Conservation (phyloP, 2,797 vertebrate species). For the Enteromius mattozi region DNA sequence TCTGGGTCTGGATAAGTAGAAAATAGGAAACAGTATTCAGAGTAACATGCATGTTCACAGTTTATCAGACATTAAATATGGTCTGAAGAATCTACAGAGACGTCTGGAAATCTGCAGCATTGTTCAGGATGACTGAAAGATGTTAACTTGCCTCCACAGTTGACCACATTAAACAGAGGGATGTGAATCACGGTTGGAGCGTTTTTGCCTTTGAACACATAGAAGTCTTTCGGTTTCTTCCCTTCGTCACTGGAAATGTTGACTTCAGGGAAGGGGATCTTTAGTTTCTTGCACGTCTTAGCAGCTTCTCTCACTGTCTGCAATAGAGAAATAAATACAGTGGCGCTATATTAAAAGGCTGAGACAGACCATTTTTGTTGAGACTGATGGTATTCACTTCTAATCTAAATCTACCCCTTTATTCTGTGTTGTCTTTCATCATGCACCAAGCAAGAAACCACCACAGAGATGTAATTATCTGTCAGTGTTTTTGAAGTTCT, state of each 20-base stretch:
- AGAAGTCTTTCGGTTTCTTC: not conserved
- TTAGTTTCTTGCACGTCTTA: not conserved
- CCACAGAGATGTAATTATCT: not conserved
- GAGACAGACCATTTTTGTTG: not conserved
- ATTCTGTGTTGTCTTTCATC: not conserved
- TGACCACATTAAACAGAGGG: conserved; percentile 39
- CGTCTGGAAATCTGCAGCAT: no score
- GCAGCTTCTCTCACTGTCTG: not conserved
- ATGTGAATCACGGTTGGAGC: conserved; percentile 38
- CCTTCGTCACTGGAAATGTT: not conserved
- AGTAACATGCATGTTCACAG: no score
- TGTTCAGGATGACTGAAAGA: not conserved
- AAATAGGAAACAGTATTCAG: no score
- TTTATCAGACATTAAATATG: no score
- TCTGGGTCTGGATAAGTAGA: no score
- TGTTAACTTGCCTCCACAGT: conserved; percentile 18
- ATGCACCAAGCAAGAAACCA: not conserved
- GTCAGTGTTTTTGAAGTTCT: not conserved
- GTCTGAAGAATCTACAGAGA: no score
- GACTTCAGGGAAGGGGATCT: conserved; percentile 26
- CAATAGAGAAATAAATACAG: not conserved
- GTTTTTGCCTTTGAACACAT: conserved; percentile 29
- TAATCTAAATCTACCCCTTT: not conserved
- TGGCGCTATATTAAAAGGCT: not conserved
- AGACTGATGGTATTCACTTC: not conserved